Base-by-base conservation (phyloP, 2,888 invertebrate species). In the Parthenolecanium corni region DNA sequence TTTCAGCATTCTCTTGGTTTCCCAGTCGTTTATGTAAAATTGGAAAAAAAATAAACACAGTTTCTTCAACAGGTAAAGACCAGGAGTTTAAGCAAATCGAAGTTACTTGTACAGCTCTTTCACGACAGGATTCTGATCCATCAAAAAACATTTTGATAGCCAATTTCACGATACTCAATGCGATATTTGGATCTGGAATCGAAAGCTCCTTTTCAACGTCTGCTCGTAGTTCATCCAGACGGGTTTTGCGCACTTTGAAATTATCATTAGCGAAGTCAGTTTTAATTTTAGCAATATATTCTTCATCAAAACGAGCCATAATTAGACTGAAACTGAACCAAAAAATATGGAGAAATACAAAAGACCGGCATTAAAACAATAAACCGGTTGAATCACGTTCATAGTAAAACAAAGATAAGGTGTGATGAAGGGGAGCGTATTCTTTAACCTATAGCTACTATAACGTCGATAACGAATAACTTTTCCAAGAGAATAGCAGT, bases 21-120 rank as follows among this genome's bases (percentile, higher is more conserved):
- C 88, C 89, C 67, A 94, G 79, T 65, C 91, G 81, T 68, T 85
- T 84, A 1, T 82, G 80, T 65, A 93, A 71, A 1, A 85, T 80
- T 1, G 89, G 86, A 38, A 92, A 76, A 16, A 91, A 76, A 67
- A 85, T 85, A 0, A 84, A 81, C 56, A 90, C 75, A 72, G 85
- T 84, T 66, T 83, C 85, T 68, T 87, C 86, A 67, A 83, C 80
- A 0, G 80, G 73, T 0, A 83, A 74, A 16, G 77, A 73, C 21
- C 25, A 47, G 21, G 24, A 14, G 4, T n/a, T 23, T 14, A 83
- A 72, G 67, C 83, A 80, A 68, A 76, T 78, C 0, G 74, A 76
- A 24, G 82, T 73, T 64, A 84, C 78, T 38, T 74, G 72, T 9
- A 81, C 76, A 1, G 82, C 75, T 53, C 74, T 71, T 67, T 83